Evolutionary conservation across 2,888 invertebrate species (phyloP), one percentile per base, ranked within the genome.

Genomic region (Apantesis nais): DNA sequence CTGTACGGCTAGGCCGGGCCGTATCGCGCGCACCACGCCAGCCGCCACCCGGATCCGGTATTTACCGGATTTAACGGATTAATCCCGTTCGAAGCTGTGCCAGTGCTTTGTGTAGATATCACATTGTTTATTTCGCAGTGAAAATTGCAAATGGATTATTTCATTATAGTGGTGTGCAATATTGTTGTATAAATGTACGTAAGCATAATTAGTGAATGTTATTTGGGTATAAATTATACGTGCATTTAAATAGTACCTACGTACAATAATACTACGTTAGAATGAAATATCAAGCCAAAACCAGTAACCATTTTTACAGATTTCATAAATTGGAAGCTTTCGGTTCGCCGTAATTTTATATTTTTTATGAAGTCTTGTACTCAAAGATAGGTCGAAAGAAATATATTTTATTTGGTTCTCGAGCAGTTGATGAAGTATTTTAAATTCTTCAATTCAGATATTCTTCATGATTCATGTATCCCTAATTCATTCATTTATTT

Each of bases 101-200:
- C 87, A 84, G 88, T 87, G 90, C 89, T 88, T 82, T 86, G 89
- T 85, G 85, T 89, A 89, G 93, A 94, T 94, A 93, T 90, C 89
- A 88, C 84, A 88, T 92, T 94, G 92, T 94, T 93, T 94, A 93
- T 93, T 90, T 88, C 87, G 86, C 85, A 85, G 86, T 89, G 90
- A 86, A 88, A 90, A 90, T 90, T 90, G 88, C 86, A 85, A 87
- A 90, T 87, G 86, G 84, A 84, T 88, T 89, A 85, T 87, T 89
- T 88, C 86, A 86, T 87, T 82, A 80, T 76, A 77, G 74, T 70
- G 66, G 60, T 78, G 69, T 78, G 68, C 73, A 34, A 37, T 37
- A 34, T 25, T 34, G 66, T 68, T 68, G 52, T 66, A 62, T 65
- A 3, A 7, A 52, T 1, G 52, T 44, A 48, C 22, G n/a, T n/a